Evolutionary conservation across 2,888 invertebrate genomes (phyloP), one percentile per base, ranked within the genome.

Genomic region (Allophyes oxyacanthae): DNA sequence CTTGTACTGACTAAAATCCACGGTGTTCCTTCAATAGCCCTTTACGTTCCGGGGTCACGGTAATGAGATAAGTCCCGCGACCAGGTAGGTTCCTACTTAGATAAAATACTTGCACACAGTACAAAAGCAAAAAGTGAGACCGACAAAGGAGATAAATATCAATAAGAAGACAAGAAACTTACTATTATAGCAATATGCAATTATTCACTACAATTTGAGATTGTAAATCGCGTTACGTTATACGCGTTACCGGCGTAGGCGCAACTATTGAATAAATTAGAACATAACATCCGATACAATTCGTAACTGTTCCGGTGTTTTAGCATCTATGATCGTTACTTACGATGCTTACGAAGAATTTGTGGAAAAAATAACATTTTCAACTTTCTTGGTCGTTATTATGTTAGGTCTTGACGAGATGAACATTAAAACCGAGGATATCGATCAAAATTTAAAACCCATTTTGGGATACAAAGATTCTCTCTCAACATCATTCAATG

Each of bases 271-370:
- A 65, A 73, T 69, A 66, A 45, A 71, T 69, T 46, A 66, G 44
- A 57, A 64, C 60, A 72, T 67, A 66, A 71, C 75, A 74, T 77
- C 67, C 72, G 72, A 79, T 79, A 64, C 13, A 69, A 77, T 62
- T 67, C 67, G 64, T 75, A 69, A 72, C 52, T 62, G 69, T 74
- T 77, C 61, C 68, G 64, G 65, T 63, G 65, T 75, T 64, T 71
- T 57, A 52, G 57, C 53, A 40, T 49, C 48, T 66, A 36, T 48
- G 52, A 62, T 56, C 13, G 58, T 53, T 61, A 48, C 43, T 43
- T 30, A 32, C 14, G 34, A 65, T 57, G 14, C 13, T 68, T 33
- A 8, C n/a, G n/a, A 38, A 46, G 42, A 49, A 53, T 49, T 57
- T 20, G 42, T 43, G 20, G 33, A 28, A 20, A 20, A 20, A 20